Evolutionary conservation across 2,113 vertebrate species (phyloP).

Genomic region (Guaruba guarouba): DNA sequence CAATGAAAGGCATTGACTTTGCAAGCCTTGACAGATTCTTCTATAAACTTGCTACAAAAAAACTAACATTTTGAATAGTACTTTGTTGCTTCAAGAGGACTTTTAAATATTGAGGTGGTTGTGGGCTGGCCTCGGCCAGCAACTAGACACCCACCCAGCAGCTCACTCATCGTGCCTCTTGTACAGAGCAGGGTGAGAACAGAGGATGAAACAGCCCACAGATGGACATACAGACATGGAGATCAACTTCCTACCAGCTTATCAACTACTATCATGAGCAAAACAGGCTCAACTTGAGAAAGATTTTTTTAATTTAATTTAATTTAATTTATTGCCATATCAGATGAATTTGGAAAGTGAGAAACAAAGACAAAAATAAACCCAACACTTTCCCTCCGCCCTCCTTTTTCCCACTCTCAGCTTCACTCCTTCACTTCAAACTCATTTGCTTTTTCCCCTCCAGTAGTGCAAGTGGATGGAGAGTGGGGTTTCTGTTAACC

Average conservation of each 20-base stretch:
- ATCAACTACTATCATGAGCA: neutral
- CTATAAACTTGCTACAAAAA: neutral
- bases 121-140: neutral
- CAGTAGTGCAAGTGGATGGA: rapidly evolving
- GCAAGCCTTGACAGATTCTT: neutral
- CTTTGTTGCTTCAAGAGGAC: neutral
- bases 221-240: neutral
- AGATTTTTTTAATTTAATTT: neutral
- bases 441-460: neutral
- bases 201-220: neutral
- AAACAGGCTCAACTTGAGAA: neutral
- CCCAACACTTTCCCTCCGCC: neutral
- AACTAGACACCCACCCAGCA: neutral
- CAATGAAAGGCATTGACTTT: neutral
- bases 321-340: neutral
- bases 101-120: neutral
- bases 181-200: neutral
- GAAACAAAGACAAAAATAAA: neutral
- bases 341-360: neutral
- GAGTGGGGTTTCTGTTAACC: neutral
- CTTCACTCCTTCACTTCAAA: neutral
- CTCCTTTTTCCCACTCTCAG: neutral
- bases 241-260: neutral
- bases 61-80: neutral
- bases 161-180: neutral